Percentiles rank a stretch among this genome's conserved stretches.
These are phyloP conservation scores for Myotis davidii DNA, from an alignment of 2,113 vertebrate genomes.

Conservation along the genomic window DNA sequence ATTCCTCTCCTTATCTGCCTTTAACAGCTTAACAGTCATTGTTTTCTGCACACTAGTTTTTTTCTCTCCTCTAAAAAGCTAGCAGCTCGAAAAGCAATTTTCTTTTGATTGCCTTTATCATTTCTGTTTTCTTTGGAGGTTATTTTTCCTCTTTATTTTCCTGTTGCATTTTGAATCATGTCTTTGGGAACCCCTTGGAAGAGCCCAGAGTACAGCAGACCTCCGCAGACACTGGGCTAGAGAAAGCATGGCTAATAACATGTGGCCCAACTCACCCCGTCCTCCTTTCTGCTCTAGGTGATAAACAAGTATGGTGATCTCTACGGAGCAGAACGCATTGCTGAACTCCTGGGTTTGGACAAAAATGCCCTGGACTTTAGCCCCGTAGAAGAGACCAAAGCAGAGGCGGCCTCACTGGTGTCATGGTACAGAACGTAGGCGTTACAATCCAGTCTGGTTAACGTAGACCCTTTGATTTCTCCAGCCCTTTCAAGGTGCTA, in stretches of 20 bases:
- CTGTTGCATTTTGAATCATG: background rate
- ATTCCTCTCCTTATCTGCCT: conserved; percentile 45
- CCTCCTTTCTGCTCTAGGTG: conserved; percentile 86
- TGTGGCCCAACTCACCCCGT: background rate
- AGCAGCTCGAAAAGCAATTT: conserved; percentile 69
- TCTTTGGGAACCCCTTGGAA: conserved; percentile 40
- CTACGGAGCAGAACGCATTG: conserved; percentile 96
- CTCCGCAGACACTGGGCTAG: background rate
- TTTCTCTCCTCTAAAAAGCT: conserved; percentile 67
- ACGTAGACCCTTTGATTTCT: background rate
- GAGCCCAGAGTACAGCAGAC: background rate
- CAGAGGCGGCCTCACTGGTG: conserved; percentile 93
- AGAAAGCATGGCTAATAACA: background rate
- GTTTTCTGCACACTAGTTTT: conserved; percentile 66
- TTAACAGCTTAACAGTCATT: conserved; percentile 52
- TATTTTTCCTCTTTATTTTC: background rate
- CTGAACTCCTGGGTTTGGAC: conserved; percentile 96
- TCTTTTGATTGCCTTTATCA: conserved; percentile 68
- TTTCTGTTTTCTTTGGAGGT: conserved; percentile 53
- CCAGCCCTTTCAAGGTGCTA: background rate
- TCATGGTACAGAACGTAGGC: conserved; percentile 90
- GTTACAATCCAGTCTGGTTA: background rate
- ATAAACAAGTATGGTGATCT: conserved; percentile 99
- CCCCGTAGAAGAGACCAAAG: conserved; percentile 92
- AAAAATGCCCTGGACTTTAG: conserved; percentile 98